Base-by-base conservation (phyloP, 2,113 vertebrate species). In the Anseranas semipalmata region DNA sequence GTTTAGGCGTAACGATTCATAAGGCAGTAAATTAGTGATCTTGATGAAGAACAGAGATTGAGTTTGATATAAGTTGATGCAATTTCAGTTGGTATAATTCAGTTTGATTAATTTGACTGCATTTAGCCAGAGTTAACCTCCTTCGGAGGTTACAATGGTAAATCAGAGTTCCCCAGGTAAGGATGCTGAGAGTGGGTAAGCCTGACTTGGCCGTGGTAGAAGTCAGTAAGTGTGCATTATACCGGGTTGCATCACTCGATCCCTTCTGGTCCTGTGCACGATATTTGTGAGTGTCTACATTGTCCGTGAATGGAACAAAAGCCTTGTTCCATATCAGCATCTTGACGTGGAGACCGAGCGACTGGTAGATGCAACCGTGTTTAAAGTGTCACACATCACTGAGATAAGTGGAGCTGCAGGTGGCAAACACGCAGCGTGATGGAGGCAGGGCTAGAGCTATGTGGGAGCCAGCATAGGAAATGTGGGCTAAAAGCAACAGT, bases 401-500 rank as follows among this genome's bases (percentile, higher is more conserved):
- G 63, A 71, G 79, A 9, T 81, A 59, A 68, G 52, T 13, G 60
- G 77, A 71, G 70, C 46, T 81, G 72, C 75, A 92, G 72, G 79
- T 95, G 85, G 88, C 59, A 88, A 67, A 81, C n/a, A 10, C 48
- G 66, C 59, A 63, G 52, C 28, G 41, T 39, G 35, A 48, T 32
- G 72, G 56, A 78, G 52, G 28, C 72, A 86, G 52, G 65, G 21
- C 59, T 84, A 27, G 33, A 77, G n/a, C 60, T 81, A 1, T 35
- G 52, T 83, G 84, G 56, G 79, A 96, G 79, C 72, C 96, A 72
- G 71, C 20, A 0, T 48, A 89, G 88, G 72, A 83, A 94, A 84
- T 35, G 68, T 78, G 68, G 93, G 52, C 85, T 94, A 72, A 94
- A 86, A 86, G 65, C 39, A 92, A 32, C 88, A 93, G 79, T 90